Percentiles rank a stretch among this genome's conserved stretches.
Evolutionary conservation across 1,140 invertebrate genomes (phyloP).

Genomic region (Hylaeus volcanicus): DNA sequence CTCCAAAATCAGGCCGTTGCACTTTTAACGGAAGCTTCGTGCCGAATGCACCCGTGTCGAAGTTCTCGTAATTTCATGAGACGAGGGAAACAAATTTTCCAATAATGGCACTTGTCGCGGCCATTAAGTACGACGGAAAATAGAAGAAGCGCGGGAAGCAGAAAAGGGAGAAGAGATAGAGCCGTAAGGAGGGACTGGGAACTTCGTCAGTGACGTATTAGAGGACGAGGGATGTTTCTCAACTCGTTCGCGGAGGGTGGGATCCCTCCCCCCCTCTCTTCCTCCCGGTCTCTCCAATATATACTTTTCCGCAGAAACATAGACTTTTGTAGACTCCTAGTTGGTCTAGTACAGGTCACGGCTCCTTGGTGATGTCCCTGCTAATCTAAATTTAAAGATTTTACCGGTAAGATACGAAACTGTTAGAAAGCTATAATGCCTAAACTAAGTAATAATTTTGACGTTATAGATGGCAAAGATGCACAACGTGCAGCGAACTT

Average conservation of each 20-base stretch:
- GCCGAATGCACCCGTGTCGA: not conserved
- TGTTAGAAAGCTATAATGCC: too few species aligned
- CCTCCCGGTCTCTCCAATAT: too few species aligned
- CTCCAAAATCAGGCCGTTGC: not conserved
- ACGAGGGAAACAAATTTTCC: conserved; percentile 33
- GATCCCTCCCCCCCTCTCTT: too few species aligned
- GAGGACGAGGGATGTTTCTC: conserved; percentile 30
- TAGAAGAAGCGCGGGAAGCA: not conserved
- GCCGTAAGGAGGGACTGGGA: not conserved
- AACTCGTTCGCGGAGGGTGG: not conserved
- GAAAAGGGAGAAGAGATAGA: not conserved
- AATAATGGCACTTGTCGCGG: conserved; percentile 34
- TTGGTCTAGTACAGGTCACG: too few species aligned
- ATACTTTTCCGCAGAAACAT: too few species aligned
- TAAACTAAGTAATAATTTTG: too few species aligned
- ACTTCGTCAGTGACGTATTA: conserved; percentile 46
- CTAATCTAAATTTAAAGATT: too few species aligned
- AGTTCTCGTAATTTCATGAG: conserved; percentile 8
- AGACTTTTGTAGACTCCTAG: too few species aligned
- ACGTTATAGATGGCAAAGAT: too few species aligned
- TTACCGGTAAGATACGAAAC: too few species aligned
- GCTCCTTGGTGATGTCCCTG: too few species aligned
- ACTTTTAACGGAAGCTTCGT: not conserved
- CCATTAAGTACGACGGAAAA: conserved; percentile 10
- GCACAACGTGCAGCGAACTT: too few species aligned